Conservation (phyloP, 2,113 vertebrate genomes). For the Drymodes brunneopygia region DNA sequence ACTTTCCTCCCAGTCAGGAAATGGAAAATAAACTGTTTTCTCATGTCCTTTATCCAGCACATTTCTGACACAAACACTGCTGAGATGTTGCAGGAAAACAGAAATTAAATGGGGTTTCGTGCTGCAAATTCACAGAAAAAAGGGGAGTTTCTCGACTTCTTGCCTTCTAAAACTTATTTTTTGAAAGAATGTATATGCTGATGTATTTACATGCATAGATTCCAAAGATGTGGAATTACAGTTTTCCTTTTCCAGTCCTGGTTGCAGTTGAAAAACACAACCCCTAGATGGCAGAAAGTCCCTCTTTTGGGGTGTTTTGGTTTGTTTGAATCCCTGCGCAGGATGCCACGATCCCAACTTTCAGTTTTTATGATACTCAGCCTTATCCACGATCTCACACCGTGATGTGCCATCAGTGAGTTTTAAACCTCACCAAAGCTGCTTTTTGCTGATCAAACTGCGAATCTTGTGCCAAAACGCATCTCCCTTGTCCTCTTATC, state of each 20-base stretch:
- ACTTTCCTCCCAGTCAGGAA: not conserved
- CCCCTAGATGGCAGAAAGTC: slow-evolving; percentile 55
- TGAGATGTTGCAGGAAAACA: not conserved
- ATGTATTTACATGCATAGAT: rapidly evolving
- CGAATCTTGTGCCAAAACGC: not conserved
- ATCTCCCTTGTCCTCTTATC: not conserved
- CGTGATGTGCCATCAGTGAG: not conserved
- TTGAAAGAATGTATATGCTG: rapidly evolving
- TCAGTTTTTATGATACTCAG: not conserved
- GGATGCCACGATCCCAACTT: not conserved
- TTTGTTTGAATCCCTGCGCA: not conserved
- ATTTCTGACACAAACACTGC: not conserved
- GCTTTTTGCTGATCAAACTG: not conserved
- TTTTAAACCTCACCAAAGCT: not conserved
- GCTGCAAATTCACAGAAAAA: not conserved
- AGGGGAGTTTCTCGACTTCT: rapidly evolving
- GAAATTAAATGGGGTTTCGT: not conserved
- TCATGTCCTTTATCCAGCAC: not conserved
- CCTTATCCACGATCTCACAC: not conserved
- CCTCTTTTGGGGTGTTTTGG: not conserved
- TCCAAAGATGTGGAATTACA: not conserved
- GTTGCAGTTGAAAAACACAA: not conserved
- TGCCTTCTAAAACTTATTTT: not conserved
- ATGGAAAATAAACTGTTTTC: not conserved
- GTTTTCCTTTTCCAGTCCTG: not conserved